Conservation (phyloP, 2,113 vertebrate species). For the Illadopsis cleaveri region DNA sequence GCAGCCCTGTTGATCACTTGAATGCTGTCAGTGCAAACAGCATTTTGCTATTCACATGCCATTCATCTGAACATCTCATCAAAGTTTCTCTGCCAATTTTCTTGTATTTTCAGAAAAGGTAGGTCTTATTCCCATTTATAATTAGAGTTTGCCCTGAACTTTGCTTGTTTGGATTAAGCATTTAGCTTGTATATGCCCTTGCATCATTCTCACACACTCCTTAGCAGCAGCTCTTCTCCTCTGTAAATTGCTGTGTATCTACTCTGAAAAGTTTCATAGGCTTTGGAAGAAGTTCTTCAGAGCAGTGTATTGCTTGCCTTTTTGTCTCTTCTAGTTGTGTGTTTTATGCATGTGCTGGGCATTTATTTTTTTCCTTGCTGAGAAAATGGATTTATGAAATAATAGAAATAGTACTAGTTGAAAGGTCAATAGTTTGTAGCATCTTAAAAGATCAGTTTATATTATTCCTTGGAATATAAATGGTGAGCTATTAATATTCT, state of each 20-base stretch:
- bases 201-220: background rate
- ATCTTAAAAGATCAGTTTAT: background rate
- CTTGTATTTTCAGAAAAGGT: background rate
- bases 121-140: background rate
- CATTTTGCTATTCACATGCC: background rate
- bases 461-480: background rate
- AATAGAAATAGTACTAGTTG: background rate
- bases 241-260: background rate
- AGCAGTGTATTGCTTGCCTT: background rate
- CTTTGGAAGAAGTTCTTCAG: background rate
- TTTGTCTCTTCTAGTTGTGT: background rate
- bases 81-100: background rate
- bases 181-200: background rate
- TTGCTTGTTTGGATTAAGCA: background rate
- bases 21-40: background rate
- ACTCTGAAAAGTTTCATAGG: background rate
- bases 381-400: background rate
- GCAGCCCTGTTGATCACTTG: background rate
- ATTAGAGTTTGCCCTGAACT: background rate
- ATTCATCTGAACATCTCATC: background rate
- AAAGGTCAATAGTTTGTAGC: background rate
- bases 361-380: background rate
- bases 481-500: background rate
- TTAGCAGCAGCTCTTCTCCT: background rate
- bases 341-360: background rate